Percentiles rank a stretch among this genome's conserved stretches.
phyloP scores from a whole-genome alignment of 2,797 vertebrate genomes.

The Pseudochirops corinnae region DNA sequence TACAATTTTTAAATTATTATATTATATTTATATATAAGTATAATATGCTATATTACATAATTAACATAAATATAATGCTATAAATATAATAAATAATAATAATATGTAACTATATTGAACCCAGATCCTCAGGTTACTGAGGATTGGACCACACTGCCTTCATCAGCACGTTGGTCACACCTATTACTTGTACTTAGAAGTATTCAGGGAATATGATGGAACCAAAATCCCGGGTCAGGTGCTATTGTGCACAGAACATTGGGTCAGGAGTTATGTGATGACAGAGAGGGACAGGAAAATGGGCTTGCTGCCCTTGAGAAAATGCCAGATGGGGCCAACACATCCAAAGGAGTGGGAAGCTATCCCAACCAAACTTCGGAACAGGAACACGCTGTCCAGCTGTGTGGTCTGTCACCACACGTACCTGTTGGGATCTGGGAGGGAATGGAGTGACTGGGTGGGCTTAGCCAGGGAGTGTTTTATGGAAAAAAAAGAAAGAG shows the following conservation, averaged over 20 bases:
- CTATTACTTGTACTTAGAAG: neutral
- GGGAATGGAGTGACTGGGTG: neutral
- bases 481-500: neutral
- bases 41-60: too few relatives aligned
- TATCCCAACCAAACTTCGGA: neutral
- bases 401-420: neutral
- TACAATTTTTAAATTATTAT: too few relatives aligned
- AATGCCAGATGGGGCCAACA: neutral
- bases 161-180: neutral
- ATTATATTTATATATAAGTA: too few relatives aligned
- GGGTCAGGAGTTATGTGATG: neutral
- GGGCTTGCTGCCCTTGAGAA: neutral
- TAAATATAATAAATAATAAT: too few relatives aligned
- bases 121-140: neutral
- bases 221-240: neutral
- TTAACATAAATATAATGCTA: too few relatives aligned
- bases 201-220: neutral
- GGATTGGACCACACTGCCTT: neutral
- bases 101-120: neutral
- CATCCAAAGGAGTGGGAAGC: neutral
- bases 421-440: neutral
- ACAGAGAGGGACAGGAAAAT: neutral
- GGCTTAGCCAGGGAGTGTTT: neutral
- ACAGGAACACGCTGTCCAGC: neutral
- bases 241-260: neutral